phyloP scores from a whole-genome alignment of 2,888 invertebrate species.

The Petrolisthes cinctipes region DNA sequence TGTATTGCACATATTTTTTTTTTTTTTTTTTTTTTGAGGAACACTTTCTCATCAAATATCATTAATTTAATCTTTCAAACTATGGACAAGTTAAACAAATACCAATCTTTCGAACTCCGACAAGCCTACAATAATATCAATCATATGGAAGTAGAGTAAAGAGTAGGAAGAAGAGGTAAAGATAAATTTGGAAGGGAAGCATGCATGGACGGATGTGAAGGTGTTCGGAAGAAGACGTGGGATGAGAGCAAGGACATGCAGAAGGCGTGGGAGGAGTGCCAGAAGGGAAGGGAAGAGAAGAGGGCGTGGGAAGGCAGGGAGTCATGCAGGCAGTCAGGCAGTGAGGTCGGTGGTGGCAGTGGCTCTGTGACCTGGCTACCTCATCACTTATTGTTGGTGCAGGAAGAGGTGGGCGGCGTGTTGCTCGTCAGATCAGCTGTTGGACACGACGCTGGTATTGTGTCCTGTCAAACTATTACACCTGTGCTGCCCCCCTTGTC shows the following conservation, averaged over 20 bases:
- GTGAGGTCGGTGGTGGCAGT: neutral
- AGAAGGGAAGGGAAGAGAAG: neutral
- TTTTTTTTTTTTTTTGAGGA: too few species aligned
- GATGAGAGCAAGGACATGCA: neutral
- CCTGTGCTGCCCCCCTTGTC: neutral
- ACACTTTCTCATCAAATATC: too few species aligned
- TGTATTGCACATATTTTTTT: too few species aligned
- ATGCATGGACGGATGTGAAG: neutral
- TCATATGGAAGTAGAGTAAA: neutral
- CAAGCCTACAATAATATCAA: neutral
- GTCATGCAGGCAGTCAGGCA: neutral
- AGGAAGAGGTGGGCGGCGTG: neutral
- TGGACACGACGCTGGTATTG: conserved; percentile 12
- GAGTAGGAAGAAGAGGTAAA: neutral
- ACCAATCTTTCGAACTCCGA: too few species aligned
- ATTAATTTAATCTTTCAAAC: neutral
- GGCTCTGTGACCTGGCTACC: neutral
- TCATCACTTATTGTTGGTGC: conserved; percentile 10
- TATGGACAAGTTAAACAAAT: neutral
- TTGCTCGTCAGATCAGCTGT: conserved; percentile 15
- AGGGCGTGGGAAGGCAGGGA: neutral
- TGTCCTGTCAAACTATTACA: conserved; percentile 31
- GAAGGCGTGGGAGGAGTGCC: neutral
- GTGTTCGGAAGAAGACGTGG: neutral
- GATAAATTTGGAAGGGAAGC: neutral